phyloP scores from a whole-genome alignment of 2,113 vertebrate genomes.

The mouse (Mus musculus) region DNA sequence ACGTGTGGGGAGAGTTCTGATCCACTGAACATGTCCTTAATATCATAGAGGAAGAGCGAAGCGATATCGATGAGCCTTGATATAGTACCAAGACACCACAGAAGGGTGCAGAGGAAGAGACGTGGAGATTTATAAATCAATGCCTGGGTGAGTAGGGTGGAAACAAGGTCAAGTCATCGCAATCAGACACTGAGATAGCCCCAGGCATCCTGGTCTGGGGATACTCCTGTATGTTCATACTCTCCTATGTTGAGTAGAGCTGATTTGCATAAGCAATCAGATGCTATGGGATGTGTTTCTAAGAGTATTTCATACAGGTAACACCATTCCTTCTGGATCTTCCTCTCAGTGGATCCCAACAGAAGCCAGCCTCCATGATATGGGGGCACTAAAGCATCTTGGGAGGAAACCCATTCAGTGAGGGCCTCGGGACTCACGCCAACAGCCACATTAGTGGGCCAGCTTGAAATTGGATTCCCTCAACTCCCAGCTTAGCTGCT shows the following conservation, averaged over 20 bases:
- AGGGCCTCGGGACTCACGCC: not conserved
- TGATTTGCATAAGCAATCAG: not conserved
- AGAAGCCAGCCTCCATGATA: not conserved
- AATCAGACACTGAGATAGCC: not conserved
- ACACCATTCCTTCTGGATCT: not conserved
- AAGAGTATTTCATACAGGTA: not conserved
- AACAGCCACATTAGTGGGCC: not conserved
- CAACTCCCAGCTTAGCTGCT: not conserved
- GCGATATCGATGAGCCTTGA: not conserved
- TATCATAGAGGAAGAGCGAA: not conserved
- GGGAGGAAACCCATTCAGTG: not conserved
- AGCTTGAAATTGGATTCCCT: not conserved
- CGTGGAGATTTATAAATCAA: not conserved
- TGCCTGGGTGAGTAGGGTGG: not conserved
- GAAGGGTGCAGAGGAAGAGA: not conserved
- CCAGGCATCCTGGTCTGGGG: not conserved
- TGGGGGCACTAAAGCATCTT: not conserved
- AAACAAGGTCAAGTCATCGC: not conserved
- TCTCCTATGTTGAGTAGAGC: too few species aligned
- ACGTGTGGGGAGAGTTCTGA: not conserved
- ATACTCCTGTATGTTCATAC: not conserved
- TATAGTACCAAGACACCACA: not conserved
- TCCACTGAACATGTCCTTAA: not conserved
- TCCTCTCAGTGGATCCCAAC: not conserved
- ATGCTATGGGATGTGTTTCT: not conserved